Percentiles rank a stretch among this genome's conserved stretches.
These are phyloP conservation scores for Dendrocincla fuliginosa DNA, from an alignment of 2,797 vertebrate genomes.

Conservation along the genomic window DNA sequence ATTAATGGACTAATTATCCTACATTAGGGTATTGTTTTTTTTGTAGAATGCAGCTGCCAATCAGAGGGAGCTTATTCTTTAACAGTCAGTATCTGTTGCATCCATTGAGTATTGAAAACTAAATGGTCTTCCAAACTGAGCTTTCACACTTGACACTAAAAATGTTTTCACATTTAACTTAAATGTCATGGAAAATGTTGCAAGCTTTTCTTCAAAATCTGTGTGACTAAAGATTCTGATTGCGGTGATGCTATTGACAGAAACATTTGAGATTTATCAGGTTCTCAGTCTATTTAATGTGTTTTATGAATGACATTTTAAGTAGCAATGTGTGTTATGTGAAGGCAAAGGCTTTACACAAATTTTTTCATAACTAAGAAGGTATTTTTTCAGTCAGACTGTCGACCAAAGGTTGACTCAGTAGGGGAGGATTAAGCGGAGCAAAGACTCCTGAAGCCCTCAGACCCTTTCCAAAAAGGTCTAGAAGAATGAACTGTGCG, in stretches of 20 bases:
- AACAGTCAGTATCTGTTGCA: not conserved
- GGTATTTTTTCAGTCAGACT: not conserved
- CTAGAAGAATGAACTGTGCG: not conserved
- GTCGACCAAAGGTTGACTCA: not conserved
- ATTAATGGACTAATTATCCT: not conserved
- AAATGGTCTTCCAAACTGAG: not conserved
- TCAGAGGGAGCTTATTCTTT: not conserved
- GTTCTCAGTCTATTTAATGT: not conserved
- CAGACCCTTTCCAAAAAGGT: not conserved
- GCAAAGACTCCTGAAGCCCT: not conserved
- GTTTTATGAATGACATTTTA: not conserved
- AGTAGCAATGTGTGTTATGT: not conserved
- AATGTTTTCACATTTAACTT: not conserved
- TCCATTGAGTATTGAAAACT: not conserved
- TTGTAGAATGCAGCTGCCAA: not conserved
- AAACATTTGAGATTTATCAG: not conserved
- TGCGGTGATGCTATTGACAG: not conserved
- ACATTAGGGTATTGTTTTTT: not conserved
- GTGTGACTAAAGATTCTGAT: not conserved
- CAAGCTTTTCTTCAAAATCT: not conserved
- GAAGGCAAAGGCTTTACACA: not conserved
- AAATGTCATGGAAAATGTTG: not conserved
- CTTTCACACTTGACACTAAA: not conserved
- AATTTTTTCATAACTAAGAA: not conserved
- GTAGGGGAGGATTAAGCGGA: not conserved